Conservation (phyloP, 2,797 vertebrate genomes). For the Pogoniulus pusillus region DNA sequence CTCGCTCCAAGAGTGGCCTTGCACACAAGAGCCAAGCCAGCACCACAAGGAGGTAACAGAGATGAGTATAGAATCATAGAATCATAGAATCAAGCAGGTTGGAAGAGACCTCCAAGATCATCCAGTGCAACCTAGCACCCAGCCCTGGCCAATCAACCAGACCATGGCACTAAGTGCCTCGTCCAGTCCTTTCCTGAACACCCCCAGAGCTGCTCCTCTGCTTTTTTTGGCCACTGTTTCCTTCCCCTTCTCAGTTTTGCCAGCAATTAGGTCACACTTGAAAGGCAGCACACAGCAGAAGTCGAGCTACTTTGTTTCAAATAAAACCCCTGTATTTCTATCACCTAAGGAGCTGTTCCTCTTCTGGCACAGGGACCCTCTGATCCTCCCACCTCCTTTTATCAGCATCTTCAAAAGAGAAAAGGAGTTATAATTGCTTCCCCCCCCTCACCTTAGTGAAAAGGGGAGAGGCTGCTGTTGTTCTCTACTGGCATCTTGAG, state of each 20-base stretch:
- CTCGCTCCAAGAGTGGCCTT: background rate
- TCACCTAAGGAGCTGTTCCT: constrained; percentile 46
- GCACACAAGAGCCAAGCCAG: background rate
- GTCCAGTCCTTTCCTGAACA: too few relatives aligned
- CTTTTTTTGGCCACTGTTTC: background rate
- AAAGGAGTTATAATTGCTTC: constrained; percentile 50
- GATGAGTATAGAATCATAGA: too few relatives aligned
- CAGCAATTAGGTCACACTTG: constrained; percentile 43
- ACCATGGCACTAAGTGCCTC: too few relatives aligned
- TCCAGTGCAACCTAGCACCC: too few relatives aligned
- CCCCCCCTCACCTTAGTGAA: background rate
- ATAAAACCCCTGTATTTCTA: constrained; percentile 22
- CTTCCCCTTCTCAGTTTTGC: background rate
- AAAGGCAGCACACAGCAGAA: background rate
- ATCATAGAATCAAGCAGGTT: too few relatives aligned
- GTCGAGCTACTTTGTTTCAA: constrained; percentile 27
- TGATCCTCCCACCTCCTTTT: constrained; percentile 63
- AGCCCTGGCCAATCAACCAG: too few relatives aligned
- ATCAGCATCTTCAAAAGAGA: constrained; percentile 66
- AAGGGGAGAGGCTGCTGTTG: background rate
- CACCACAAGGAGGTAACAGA: rapidly evolving
- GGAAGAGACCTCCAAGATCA: too few relatives aligned
- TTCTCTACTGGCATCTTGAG: background rate
- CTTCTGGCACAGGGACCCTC: constrained; percentile 5
- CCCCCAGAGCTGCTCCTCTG: background rate